These are phyloP conservation scores for Etheostoma cragini DNA, from an alignment of 2,113 vertebrate species.

Conservation along the genomic window DNA sequence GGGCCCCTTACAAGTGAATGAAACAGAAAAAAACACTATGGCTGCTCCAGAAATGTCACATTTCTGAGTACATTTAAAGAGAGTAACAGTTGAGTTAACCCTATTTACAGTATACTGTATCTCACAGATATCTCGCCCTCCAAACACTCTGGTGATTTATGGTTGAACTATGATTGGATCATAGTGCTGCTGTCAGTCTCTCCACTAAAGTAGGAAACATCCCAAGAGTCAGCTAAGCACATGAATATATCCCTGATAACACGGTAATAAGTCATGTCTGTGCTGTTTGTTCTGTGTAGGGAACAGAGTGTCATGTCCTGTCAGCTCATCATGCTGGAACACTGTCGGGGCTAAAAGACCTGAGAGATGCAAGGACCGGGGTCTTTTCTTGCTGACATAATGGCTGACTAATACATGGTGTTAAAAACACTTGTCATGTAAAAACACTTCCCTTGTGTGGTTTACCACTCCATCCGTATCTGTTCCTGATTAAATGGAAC, in stretches of 20 bases:
- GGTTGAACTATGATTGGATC: neutral
- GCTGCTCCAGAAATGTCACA: neutral
- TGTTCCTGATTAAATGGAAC: slow-evolving; percentile 13
- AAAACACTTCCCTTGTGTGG: neutral
- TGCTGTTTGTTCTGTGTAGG: neutral
- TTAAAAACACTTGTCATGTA: neutral
- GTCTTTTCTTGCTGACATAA: slow-evolving; percentile 1
- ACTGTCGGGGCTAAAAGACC: neutral
- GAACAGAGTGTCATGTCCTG: neutral
- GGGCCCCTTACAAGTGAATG: neutral
- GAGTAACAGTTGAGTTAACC: neutral
- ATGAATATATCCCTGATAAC: neutral
- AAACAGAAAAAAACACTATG: neutral
- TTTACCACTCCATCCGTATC: slow-evolving; percentile 12
- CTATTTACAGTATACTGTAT: neutral
- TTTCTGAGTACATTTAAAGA: neutral
- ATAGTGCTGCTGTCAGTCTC: neutral
- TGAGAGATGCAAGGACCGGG: neutral
- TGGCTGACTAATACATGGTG: neutral
- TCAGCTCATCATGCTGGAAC: slow-evolving; percentile 1
- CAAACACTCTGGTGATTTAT: neutral
- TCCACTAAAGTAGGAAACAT: neutral
- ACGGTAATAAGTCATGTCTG: neutral
- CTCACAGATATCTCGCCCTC: too few species aligned
- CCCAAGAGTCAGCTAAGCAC: neutral